A percentile compares a stretch with the other conserved stretches of the same genome.
Conservation (phyloP, 2,797 vertebrate genomes). For the Eleutherodactylus coqui region DNA sequence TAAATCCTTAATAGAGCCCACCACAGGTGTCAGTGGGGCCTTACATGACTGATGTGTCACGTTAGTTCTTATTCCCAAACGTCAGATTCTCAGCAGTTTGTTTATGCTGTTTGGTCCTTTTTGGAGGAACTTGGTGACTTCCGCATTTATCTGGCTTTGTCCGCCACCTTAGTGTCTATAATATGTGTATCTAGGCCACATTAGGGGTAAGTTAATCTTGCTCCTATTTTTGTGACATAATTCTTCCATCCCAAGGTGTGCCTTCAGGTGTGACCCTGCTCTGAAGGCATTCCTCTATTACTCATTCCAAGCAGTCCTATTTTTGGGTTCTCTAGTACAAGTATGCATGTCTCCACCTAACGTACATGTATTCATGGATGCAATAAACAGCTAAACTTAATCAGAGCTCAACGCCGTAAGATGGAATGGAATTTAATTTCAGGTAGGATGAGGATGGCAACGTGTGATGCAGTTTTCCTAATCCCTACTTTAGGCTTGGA, state of each 20-base stretch:
- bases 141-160: background rate
- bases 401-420: background rate
- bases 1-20: too few species aligned
- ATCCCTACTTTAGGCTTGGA: too few species aligned
- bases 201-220: background rate
- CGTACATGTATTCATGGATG: background rate
- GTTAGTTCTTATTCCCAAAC: background rate
- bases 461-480: too few species aligned
- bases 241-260: constrained; percentile 12
- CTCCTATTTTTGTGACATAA: background rate
- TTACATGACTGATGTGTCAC: too few species aligned
- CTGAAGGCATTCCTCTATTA: background rate
- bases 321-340: background rate
- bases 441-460: too few species aligned
- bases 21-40: too few species aligned
- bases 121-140: background rate
- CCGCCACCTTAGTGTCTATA: background rate
- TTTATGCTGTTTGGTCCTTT: background rate
- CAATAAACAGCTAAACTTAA: background rate
- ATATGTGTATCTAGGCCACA: background rate
- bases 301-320: background rate
- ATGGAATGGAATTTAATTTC: too few species aligned
- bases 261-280: background rate
- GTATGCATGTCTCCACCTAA: background rate
- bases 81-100: background rate